A percentile compares a stretch with the other conserved stretches of the same genome.
These are phyloP conservation scores for Bothrops jararaca DNA, from an alignment of 2,113 vertebrate genomes.

Conservation along the genomic window DNA sequence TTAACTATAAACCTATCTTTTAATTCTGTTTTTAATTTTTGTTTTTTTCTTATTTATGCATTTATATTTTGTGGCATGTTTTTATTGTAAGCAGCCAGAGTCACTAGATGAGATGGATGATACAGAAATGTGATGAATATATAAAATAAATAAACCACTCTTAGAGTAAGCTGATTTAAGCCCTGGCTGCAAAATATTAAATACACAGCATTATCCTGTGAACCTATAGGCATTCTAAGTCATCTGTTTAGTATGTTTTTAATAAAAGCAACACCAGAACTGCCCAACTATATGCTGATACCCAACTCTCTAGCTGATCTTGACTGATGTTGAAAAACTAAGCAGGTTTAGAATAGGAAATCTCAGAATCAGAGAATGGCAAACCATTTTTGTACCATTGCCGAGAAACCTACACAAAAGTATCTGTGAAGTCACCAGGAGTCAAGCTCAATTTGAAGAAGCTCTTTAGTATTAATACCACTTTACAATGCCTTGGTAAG, in stretches of 20 bases:
- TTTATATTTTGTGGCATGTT: too few relatives aligned
- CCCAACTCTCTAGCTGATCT: background rate
- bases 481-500: too few relatives aligned
- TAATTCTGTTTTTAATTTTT: too few relatives aligned
- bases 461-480: background rate
- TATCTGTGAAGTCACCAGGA: background rate
- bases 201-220: background rate
- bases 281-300: background rate
- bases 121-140: too few relatives aligned
- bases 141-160: background rate
- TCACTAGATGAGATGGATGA: too few relatives aligned
- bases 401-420: background rate
- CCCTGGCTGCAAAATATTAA: background rate
- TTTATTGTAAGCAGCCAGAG: too few relatives aligned
- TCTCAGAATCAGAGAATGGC: background rate
- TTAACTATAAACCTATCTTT: too few relatives aligned
- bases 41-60: too few relatives aligned
- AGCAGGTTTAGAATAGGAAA: background rate
- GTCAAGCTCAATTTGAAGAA: background rate
- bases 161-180: background rate
- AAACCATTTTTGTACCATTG: background rate
- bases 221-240: background rate
- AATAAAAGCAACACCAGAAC: background rate
- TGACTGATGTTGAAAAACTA: background rate
- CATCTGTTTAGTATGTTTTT: background rate